Evolutionary conservation across 64 coral and sea anemone genomes (phyloP).

Genomic region (Pocillopora verrucosa): DNA sequence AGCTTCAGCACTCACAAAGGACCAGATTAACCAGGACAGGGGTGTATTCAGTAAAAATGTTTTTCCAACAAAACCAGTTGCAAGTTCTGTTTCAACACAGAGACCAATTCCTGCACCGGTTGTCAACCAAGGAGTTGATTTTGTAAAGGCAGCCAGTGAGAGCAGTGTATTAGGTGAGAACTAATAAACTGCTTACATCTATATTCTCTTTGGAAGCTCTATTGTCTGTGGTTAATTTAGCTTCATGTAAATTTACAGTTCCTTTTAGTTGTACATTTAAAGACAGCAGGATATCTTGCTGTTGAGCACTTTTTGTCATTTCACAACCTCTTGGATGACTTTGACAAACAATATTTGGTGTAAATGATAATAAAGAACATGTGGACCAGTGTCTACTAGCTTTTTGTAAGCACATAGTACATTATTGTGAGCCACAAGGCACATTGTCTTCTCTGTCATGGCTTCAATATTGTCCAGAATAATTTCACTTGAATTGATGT

Average conservation of each 20-base stretch:
- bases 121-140: not conserved
- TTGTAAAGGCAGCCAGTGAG: conserved; percentile 49
- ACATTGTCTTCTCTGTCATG: not conserved
- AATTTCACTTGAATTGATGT: not conserved
- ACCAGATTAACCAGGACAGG: not conserved
- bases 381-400: too few species aligned
- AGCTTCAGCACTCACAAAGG: conserved; percentile 70
- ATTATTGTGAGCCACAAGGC: too few species aligned
- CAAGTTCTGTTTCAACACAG: not conserved
- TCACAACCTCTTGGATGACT: too few species aligned
- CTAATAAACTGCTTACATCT: not conserved
- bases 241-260: not conserved
- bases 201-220: not conserved
- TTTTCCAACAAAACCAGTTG: not conserved
- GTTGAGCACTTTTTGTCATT: too few species aligned
- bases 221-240: not conserved
- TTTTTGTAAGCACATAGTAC: too few species aligned
- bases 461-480: not conserved
- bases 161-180: conserved; percentile 27
- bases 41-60: not conserved
- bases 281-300: too few species aligned
- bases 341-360: too few species aligned
- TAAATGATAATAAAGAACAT: too few species aligned
- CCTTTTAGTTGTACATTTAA: too few species aligned
- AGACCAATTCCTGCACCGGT: not conserved